Conservation (phyloP, 2,797 vertebrate species). For the Enteromius radiatus region DNA sequence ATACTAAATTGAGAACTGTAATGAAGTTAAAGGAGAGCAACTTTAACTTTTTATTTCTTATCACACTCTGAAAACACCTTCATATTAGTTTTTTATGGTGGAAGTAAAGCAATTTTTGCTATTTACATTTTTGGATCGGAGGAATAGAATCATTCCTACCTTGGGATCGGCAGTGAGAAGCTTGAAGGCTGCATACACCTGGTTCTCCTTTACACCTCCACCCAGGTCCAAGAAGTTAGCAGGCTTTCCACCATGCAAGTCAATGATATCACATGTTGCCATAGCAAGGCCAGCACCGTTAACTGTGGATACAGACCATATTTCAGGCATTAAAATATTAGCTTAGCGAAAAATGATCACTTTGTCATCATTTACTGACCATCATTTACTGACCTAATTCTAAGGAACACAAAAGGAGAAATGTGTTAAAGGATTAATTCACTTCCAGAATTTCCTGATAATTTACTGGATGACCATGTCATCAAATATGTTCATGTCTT, state of each 20-base stretch:
- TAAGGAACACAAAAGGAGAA: neutral
- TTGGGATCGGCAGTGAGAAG: conserved; percentile 95
- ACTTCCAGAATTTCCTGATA: neutral
- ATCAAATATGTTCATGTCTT: neutral
- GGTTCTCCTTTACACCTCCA: conserved; percentile 94
- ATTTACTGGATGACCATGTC: neutral
- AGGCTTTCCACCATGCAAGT: conserved; percentile 93
- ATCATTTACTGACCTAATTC: neutral
- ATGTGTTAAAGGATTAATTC: neutral
- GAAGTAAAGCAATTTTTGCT: neutral
- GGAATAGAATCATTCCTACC: conserved; percentile 75
- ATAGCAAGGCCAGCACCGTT: conserved; percentile 98
- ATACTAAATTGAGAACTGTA: conserved; percentile 16
- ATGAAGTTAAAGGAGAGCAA: neutral
- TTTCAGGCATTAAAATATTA: neutral
- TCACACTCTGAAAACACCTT: neutral
- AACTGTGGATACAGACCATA: conserved; percentile 74
- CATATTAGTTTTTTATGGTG: neutral
- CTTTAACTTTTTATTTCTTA: neutral
- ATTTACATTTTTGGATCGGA: neutral
- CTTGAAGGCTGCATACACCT: conserved; percentile 97
- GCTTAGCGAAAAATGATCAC: neutral
- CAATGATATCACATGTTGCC: conserved; percentile 99
- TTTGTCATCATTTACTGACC: neutral
- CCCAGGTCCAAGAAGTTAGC: conserved; percentile 98